Evolutionary conservation across 2,797 vertebrate genomes (phyloP).

Genomic region (Alosa sapidissima): DNA sequence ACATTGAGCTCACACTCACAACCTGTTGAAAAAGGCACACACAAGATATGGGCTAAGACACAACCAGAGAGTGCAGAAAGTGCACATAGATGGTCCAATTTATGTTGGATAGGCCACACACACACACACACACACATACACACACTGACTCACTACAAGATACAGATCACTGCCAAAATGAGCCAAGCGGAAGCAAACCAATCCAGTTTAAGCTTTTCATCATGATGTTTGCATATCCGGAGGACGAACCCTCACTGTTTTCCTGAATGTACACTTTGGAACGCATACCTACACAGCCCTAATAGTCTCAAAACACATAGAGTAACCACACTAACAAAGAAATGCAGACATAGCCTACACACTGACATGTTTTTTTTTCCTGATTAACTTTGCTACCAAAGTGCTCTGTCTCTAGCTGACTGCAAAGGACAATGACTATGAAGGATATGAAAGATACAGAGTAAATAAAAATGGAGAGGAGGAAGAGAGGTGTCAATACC

Average conservation of each 20-base stretch:
- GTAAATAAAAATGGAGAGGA: slow-evolving; percentile 66
- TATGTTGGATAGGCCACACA: slow-evolving; percentile 14
- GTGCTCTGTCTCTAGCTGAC: slow-evolving; percentile 74
- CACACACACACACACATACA: slow-evolving; percentile 20
- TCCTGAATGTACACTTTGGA: slow-evolving; percentile 71
- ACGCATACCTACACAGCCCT: slow-evolving; percentile 51
- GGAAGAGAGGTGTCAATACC: slow-evolving; percentile 51
- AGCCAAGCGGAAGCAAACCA: slow-evolving; percentile 41
- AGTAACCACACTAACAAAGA: slow-evolving; percentile 44
- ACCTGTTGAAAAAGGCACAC: not conserved
- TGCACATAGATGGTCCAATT: not conserved
- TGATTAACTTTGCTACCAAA: slow-evolving; percentile 75
- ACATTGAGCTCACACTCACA: slow-evolving; percentile 32
- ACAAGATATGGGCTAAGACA: not conserved
- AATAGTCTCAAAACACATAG: slow-evolving; percentile 55
- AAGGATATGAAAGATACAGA: slow-evolving; percentile 39
- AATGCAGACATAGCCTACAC: slow-evolving; percentile 31
- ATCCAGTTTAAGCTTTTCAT: slow-evolving; percentile 5
- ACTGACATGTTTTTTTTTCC: slow-evolving; percentile 36
- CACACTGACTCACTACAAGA: slow-evolving; percentile 38
- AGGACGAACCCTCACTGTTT: slow-evolving; percentile 65
- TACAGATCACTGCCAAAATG: slow-evolving; percentile 70
- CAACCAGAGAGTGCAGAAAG: not conserved
- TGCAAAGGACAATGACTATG: slow-evolving; percentile 68
- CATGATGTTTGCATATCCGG: slow-evolving; percentile 30